phyloP scores from a whole-genome alignment of 92 coral and sea anemone species.

The Porites lobata region DNA sequence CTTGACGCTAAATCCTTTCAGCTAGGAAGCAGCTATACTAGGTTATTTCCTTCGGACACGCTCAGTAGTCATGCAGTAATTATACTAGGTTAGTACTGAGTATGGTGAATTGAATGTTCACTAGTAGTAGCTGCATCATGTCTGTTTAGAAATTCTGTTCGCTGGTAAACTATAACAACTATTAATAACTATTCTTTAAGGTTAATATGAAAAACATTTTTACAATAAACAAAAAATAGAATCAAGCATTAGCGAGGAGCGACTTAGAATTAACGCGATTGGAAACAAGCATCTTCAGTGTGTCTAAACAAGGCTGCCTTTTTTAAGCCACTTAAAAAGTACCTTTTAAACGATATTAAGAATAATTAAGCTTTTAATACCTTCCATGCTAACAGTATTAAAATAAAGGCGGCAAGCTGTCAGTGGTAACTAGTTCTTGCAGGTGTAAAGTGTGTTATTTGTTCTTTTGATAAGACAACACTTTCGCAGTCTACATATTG shows the following conservation, averaged over 20 bases:
- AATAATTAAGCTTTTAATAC: neutral
- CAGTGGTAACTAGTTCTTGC: conserved; percentile 11
- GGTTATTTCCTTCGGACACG: no score
- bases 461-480: conserved; percentile 4
- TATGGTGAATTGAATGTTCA: no score
- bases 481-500: neutral
- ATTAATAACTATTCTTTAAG: neutral
- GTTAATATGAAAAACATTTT: neutral
- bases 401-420: neutral
- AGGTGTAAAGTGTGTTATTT: conserved; percentile 1
- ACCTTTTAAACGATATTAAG: neutral
- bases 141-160: neutral
- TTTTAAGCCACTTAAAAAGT: no score
- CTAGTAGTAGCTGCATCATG: no score
- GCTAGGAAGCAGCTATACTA: no score
- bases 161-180: neutral
- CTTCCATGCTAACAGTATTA: neutral
- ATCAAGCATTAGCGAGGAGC: neutral
- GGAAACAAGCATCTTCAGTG: neutral
- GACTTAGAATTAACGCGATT: neutral
- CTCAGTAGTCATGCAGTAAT: no score
- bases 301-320: neutral
- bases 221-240: neutral
- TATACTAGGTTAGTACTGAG: no score
- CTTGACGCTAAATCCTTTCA: no score